Evolutionary conservation across 2,113 vertebrate species (phyloP).

Genomic region (Callochromis pleurospilus): DNA sequence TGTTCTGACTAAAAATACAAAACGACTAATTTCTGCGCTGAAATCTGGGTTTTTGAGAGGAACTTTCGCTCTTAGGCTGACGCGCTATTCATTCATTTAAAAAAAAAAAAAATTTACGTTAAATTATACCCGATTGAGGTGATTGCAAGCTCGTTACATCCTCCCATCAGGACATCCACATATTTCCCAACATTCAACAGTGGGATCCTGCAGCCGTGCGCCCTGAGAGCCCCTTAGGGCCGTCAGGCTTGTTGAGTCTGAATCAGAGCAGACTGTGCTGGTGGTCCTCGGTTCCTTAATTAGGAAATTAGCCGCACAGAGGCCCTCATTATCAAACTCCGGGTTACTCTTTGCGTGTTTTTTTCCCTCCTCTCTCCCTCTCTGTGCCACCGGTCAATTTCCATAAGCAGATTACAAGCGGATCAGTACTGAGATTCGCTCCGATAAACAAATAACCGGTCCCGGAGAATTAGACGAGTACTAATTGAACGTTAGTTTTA

Average conservation of each 20-base stretch:
- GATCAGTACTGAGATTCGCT: conserved; percentile 73
- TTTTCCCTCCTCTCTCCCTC: conserved; percentile 16
- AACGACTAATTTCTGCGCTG: not conserved
- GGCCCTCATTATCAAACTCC: conserved; percentile 74
- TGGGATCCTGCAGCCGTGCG: conserved; percentile 41
- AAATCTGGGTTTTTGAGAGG: not conserved
- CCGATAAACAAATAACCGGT: conserved; percentile 68
- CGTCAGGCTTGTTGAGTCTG: conserved; percentile 37
- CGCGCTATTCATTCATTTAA: fast-evolving
- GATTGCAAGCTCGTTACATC: not conserved
- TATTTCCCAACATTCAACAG: conserved; percentile 44
- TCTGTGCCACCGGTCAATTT: conserved; percentile 64
- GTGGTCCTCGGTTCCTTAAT: conserved; percentile 81
- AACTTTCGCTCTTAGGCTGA: no score
- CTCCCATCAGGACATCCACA: conserved; percentile 18
- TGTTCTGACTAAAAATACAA: not conserved
- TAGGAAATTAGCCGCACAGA: conserved; percentile 75
- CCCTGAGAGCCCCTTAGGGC: conserved; percentile 36
- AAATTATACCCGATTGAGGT: not conserved
- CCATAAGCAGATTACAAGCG: conserved; percentile 81
- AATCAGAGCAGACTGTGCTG: conserved; percentile 63
- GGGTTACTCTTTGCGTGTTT: conserved; percentile 31
- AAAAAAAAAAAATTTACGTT: not conserved
- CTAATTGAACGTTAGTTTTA: conserved; percentile 77
- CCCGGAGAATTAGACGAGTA: conserved; percentile 66